phyloP scores from a whole-genome alignment of 2,888 invertebrate species.

The Agrochola litura region DNA sequence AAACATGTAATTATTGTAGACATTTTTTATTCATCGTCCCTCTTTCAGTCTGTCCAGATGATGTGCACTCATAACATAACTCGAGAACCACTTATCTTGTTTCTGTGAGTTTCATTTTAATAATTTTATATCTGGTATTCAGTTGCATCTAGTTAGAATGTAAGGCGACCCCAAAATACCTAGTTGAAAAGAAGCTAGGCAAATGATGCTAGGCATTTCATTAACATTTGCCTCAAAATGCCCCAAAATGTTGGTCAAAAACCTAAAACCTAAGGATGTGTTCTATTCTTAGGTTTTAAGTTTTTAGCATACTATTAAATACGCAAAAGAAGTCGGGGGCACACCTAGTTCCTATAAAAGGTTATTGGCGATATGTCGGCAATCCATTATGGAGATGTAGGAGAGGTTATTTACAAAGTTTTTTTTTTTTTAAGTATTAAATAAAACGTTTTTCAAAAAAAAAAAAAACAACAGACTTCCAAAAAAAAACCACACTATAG shows the following conservation, averaged over 20 bases:
- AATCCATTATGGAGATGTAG: no score
- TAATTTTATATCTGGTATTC: background rate
- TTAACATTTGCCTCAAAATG: no score
- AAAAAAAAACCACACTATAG: no score
- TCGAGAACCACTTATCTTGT: background rate
- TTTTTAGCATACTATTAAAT: background rate
- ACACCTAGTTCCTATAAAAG: background rate
- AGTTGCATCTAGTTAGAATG: background rate
- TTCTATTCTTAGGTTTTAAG: background rate
- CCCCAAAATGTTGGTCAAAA: no score
- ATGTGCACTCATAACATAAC: background rate
- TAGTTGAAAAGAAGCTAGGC: background rate
- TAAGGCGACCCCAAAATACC: background rate
- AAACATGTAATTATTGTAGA: background rate
- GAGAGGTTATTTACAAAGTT: no score
- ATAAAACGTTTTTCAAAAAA: no score
- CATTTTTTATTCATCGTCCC: no score
- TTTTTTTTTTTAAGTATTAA: no score
- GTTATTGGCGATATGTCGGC: no score
- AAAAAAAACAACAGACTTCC: no score
- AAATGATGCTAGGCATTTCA: background rate
- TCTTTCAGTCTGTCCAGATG: background rate
- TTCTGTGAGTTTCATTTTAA: background rate
- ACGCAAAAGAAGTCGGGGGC: rapidly evolving
- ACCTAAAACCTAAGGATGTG: no score